These are phyloP conservation scores for Sphenodon punctatus DNA, from an alignment of 2,797 vertebrate genomes.

Conservation along the genomic window DNA sequence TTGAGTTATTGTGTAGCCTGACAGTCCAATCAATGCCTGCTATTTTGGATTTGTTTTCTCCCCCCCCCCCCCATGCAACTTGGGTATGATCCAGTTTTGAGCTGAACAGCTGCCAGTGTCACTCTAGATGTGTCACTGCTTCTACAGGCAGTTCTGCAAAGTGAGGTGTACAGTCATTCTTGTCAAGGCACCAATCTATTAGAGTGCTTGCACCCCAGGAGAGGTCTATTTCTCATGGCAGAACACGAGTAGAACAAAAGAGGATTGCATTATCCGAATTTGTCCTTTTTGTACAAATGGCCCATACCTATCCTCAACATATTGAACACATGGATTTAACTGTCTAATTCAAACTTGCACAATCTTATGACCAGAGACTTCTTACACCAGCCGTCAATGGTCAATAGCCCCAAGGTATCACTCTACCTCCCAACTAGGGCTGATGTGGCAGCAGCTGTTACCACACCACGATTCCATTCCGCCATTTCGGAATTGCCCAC, in stretches of 20 bases:
- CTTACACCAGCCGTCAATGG: too few species aligned
- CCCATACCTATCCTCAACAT: not conserved
- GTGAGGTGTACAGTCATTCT: not conserved
- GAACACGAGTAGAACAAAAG: not conserved
- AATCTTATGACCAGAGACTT: fast-evolving
- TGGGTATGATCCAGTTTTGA: not conserved
- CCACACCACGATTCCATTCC: too few species aligned
- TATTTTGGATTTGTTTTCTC: fast-evolving
- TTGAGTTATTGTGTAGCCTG: not conserved
- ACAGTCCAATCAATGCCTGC: fast-evolving
- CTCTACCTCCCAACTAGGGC: too few species aligned
- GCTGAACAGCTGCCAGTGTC: fast-evolving
- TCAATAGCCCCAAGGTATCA: too few species aligned
- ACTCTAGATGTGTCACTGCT: not conserved
- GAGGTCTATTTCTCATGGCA: not conserved
- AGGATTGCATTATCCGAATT: not conserved
- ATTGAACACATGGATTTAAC: not conserved
- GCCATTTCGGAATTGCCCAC: too few species aligned
- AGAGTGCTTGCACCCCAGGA: fast-evolving
- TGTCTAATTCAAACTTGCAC: fast-evolving
- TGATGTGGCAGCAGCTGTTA: too few species aligned
- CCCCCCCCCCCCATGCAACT: not conserved
- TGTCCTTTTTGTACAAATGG: not conserved
- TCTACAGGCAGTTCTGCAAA: not conserved
- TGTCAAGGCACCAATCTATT: not conserved